Percentiles rank a stretch among this genome's conserved stretches.
phyloP scores from a whole-genome alignment of 2,113 vertebrate genomes.

The Lanius collurio region DNA sequence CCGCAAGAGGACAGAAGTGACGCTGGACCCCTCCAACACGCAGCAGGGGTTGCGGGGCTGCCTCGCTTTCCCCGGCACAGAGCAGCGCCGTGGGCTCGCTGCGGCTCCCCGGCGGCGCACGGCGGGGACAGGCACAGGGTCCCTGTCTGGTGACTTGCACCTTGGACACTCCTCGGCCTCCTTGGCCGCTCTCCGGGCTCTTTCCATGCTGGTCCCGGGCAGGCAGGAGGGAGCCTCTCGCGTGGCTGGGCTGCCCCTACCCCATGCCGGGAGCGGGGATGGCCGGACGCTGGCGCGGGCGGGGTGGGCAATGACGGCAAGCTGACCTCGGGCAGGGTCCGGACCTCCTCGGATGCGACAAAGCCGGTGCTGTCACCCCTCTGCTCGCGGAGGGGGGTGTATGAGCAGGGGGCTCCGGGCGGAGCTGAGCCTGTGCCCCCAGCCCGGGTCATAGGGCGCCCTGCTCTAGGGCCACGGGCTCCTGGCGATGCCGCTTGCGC shows the following conservation, averaged over 20 bases:
- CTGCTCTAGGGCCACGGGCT: slow-evolving; percentile 77
- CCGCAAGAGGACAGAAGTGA: background rate
- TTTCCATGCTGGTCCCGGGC: background rate
- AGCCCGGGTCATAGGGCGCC: slow-evolving; percentile 78
- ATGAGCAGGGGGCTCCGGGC: background rate
- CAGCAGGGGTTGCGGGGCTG: background rate
- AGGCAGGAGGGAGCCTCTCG: background rate
- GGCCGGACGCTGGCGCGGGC: background rate
- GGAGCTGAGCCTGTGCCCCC: background rate
- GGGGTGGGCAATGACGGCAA: background rate
- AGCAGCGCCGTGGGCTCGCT: background rate
- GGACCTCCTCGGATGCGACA: background rate
- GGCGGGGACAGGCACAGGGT: background rate
- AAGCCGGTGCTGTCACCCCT: background rate
- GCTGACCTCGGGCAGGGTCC: background rate
- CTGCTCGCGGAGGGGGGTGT: background rate
- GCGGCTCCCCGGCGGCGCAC: background rate
- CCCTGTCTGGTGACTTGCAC: rapidly evolving
- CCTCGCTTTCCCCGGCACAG: background rate
- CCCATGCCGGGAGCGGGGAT: background rate
- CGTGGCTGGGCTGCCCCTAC: background rate
- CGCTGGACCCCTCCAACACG: rapidly evolving
- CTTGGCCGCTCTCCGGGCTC: background rate
- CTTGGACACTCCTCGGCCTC: background rate
- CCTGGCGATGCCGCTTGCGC: slow-evolving; percentile 77